phyloP scores from a whole-genome alignment of 2,888 invertebrate genomes.

The Pyrocoelia pectoralis region DNA sequence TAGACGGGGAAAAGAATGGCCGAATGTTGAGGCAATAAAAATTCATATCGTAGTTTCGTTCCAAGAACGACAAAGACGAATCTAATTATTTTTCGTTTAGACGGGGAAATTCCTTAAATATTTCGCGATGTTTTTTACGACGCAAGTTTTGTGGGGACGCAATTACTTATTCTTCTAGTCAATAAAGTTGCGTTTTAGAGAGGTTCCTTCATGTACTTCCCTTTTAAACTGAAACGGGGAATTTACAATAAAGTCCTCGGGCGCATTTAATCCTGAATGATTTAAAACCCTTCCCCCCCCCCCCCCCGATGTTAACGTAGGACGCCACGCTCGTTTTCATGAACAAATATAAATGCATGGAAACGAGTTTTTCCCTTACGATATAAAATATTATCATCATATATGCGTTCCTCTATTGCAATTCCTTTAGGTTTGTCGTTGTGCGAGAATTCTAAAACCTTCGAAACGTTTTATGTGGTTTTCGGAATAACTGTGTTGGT shows the following conservation, averaged over 20 bases:
- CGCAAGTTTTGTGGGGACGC: background rate
- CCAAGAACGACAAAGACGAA: no score
- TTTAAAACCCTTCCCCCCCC: conserved; percentile 47
- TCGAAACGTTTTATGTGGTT: background rate
- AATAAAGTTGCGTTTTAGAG: conserved; percentile 15
- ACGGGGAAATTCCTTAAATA: no score
- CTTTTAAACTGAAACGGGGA: conserved; percentile 30
- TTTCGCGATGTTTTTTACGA: background rate
- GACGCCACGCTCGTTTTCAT: conserved; percentile 39
- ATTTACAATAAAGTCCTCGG: conserved; percentile 33
- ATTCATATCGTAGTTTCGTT: no score
- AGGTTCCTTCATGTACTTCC: conserved; percentile 12
- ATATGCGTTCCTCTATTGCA: background rate
- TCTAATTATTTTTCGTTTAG: no score
- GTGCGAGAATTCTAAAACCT: background rate
- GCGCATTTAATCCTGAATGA: conserved; percentile 47
- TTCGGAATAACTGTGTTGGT: background rate
- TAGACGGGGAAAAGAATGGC: no score
- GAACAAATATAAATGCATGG: conserved; percentile 51
- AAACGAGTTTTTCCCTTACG: conserved; percentile 41
- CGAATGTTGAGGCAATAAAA: no score
- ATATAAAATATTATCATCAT: conserved; percentile 19
- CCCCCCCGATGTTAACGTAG: conserved; percentile 43
- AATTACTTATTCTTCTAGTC: conserved; percentile 16
- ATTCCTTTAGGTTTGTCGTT: background rate